Base-by-base conservation (phyloP, 2,113 vertebrate genomes). In the Aleadryas rufinucha region DNA sequence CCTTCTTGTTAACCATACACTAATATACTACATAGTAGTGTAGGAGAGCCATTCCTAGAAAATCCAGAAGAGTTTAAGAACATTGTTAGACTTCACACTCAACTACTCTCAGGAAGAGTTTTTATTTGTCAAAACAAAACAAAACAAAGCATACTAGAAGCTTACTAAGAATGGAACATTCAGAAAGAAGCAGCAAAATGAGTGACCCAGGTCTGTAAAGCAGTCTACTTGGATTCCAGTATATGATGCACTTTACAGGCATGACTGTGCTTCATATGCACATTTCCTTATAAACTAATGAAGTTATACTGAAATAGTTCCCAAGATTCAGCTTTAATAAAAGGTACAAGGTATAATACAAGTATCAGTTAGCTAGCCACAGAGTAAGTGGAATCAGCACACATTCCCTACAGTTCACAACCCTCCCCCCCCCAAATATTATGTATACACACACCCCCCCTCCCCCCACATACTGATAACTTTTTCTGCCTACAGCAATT, bases 311-410 rank as follows among this genome's bases (percentile, higher is more conserved):
- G 72, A 79, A 70, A 54, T 35, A 53, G n/a, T 17, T 45, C 11
- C 72, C 6, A 65, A 64, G 65, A 53, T 28, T n/a, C 11, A 69
- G 9, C 6, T 72, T 47, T 9, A 11, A 31, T 50, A 60, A 61
- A 64, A 44, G 28, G 1, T 49, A 19, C 3, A 28, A 53, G 6
- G 4, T 39, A 2, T 31, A 42, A 37, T 6, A 1, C 6, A 72
- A 81, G 17, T 17, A 56, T n/a, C 31, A 63, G 22, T 22, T 63
- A 57, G 5, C 26, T 54, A 42, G 4, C 39, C 42, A 53, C 17
- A 42, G 16, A 31, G 11, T 39, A 65, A 81, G 27, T 30, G 11
- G 13, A 60, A 80, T 81, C 31, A 53, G 39, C 23, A 70, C 17
- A 31, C 4, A n/a, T 8, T n/a, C n/a, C n/a, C n/a, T n/a, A n/a